phyloP scores from a whole-genome alignment of 92 coral and sea anemone species.

The Epizoanthus scotinus region DNA sequence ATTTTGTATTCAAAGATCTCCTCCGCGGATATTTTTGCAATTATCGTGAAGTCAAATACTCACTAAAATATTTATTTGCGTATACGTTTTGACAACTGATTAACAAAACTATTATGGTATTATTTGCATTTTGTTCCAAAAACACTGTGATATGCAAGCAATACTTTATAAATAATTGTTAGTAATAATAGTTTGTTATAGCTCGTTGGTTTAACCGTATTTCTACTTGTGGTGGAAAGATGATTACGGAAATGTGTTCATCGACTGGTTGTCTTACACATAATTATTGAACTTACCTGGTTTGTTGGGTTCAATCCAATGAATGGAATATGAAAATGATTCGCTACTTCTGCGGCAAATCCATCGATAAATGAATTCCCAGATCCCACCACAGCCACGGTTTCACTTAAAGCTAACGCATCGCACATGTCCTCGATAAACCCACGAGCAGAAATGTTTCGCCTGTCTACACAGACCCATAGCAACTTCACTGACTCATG shows the following conservation, averaged over 20 bases:
- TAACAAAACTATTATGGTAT: neutral
- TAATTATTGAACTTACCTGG: constrained; percentile 18
- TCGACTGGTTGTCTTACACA: neutral
- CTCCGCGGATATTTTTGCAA: neutral
- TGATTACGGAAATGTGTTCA: neutral
- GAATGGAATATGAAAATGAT: constrained; percentile 45
- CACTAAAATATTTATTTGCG: constrained; percentile 8
- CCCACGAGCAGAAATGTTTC: neutral
- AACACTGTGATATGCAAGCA: neutral
- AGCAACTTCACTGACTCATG: constrained; percentile 6
- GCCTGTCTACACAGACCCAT: constrained; percentile 26
- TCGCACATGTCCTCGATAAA: constrained; percentile 20
- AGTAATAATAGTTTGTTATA: neutral
- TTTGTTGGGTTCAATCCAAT: constrained; percentile 36
- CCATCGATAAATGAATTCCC: constrained; percentile 45
- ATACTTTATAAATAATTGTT: no score
- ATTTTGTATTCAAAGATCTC: neutral
- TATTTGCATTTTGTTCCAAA: constrained; percentile 2
- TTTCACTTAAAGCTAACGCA: constrained; percentile 11
- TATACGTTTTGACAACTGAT: neutral
- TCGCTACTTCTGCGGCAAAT: constrained; percentile 41
- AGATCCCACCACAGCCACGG: constrained; percentile 53
- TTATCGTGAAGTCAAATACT: neutral
- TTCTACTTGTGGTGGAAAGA: neutral
- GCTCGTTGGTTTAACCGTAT: neutral